These are phyloP conservation scores for Chrysogorgia sp. DNA, from an alignment of 92 coral and sea anemone genomes.

Conservation along the genomic window DNA sequence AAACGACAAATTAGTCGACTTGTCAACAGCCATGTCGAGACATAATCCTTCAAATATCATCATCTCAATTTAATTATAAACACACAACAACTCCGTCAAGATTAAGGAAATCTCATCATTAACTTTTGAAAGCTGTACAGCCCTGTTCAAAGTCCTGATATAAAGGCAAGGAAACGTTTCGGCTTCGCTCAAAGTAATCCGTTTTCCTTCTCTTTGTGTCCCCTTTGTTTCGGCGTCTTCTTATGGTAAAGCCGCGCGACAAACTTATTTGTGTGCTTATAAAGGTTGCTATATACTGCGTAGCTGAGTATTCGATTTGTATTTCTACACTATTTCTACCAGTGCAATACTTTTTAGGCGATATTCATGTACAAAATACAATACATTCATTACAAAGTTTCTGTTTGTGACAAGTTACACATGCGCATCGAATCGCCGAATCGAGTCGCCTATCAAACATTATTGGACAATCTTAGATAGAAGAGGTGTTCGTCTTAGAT, in stretches of 20 bases:
- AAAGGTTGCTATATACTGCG: too few species aligned
- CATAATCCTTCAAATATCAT: not conserved
- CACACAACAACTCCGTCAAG: not conserved
- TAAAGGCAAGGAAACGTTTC: conserved; percentile 34
- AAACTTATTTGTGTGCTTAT: too few species aligned
- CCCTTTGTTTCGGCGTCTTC: conserved; percentile 33
- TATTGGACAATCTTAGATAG: too few species aligned
- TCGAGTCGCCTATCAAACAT: too few species aligned
- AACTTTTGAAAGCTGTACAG: not conserved
- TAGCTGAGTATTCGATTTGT: too few species aligned
- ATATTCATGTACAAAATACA: too few species aligned
- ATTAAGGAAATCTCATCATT: not conserved
- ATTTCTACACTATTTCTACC: too few species aligned
- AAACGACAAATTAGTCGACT: not conserved
- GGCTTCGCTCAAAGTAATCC: conserved; percentile 18
- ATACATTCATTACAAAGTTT: too few species aligned
- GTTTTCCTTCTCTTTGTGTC: conserved; percentile 14
- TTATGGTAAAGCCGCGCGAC: not conserved
- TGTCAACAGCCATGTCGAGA: not conserved
- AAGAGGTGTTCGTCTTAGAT: too few species aligned
- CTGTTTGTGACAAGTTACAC: too few species aligned
- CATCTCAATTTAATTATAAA: not conserved
- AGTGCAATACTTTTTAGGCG: too few species aligned
- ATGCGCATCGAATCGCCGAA: too few species aligned
- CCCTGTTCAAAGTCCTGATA: not conserved